A percentile compares a stretch with the other conserved stretches of the same genome.
These are phyloP conservation scores for Druceiella hillmani DNA, from an alignment of 2,888 invertebrate species.

Conservation along the genomic window DNA sequence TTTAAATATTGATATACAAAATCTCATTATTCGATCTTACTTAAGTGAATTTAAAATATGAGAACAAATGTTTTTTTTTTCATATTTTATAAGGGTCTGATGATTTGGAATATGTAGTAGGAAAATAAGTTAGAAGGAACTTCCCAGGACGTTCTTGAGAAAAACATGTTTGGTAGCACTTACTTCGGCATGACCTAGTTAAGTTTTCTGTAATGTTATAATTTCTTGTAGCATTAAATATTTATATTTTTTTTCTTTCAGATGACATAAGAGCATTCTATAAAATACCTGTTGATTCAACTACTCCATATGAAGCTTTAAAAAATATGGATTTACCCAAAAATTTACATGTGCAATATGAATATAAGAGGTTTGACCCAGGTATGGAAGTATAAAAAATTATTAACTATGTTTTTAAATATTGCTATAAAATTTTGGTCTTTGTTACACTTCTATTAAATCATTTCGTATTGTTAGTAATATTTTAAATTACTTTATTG, in stretches of 20 bases:
- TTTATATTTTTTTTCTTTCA: constrained; percentile 29
- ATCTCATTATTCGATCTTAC: too few species aligned
- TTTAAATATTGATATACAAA: too few species aligned
- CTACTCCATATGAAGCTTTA: constrained; percentile 69
- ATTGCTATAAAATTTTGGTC: constrained; percentile 6
- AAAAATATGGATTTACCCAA: constrained; percentile 70
- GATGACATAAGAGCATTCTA: constrained; percentile 71
- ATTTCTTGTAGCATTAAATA: constrained; percentile 3
- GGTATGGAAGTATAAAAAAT: constrained; percentile 51
- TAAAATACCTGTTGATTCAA: constrained; percentile 60
- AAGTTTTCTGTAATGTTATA: not conserved
- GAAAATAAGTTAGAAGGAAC: too few species aligned
- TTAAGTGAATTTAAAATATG: too few species aligned
- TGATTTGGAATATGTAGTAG: too few species aligned
- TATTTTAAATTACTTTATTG: not conserved
- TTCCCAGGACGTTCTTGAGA: too few species aligned
- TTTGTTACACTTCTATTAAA: too few species aligned
- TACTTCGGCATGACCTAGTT: not conserved
- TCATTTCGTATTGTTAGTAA: not conserved
- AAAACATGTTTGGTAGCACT: too few species aligned
- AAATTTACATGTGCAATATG: constrained; percentile 79
- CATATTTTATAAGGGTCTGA: too few species aligned
- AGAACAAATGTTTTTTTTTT: too few species aligned
- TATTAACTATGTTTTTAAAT: constrained; percentile 1
- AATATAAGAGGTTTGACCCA: constrained; percentile 80